Conservation (phyloP, 2,888 invertebrate genomes). For the Nycteola revayana region DNA sequence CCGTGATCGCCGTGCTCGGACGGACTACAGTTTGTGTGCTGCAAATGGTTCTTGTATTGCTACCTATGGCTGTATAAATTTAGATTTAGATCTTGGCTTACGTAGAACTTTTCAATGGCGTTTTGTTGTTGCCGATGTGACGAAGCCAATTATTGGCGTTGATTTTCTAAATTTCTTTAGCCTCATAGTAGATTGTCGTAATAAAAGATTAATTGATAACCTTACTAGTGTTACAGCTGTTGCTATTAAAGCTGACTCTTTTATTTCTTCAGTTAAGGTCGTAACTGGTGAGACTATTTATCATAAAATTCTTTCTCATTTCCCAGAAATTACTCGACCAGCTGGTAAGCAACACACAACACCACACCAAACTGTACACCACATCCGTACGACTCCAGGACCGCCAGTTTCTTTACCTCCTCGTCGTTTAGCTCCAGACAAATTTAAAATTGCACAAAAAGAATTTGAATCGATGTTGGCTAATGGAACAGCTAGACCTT, state of each 20-base stretch:
- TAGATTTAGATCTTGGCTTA: constrained; percentile 2
- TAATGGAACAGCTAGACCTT: constrained; percentile 3
- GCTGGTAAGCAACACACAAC: constrained; percentile 3
- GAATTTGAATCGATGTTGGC: constrained; percentile 8
- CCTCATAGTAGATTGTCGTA: neutral
- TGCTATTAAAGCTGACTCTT: neutral
- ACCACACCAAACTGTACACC: too few relatives aligned
- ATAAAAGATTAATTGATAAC: neutral
- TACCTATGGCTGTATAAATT: constrained; percentile 3
- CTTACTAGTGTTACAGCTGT: neutral
- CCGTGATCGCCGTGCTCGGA: too few relatives aligned
- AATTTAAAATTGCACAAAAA: constrained; percentile 1
- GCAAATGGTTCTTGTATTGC: constrained; percentile 1
- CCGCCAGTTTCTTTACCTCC: constrained; percentile 1
- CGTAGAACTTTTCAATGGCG: neutral
- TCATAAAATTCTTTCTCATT: neutral
- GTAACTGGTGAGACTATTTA: neutral
- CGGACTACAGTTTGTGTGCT: too few relatives aligned
- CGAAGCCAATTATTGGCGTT: constrained; percentile 7
- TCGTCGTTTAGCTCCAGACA: too few relatives aligned
- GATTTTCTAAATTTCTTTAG: constrained; percentile 3
- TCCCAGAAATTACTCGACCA: constrained; percentile 5
- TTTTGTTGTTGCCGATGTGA: constrained; percentile 4
- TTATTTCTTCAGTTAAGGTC: neutral
- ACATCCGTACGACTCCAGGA: constrained; percentile 3